phyloP scores from a whole-genome alignment of 2,113 vertebrate genomes.

The Oreochromis niloticus region DNA sequence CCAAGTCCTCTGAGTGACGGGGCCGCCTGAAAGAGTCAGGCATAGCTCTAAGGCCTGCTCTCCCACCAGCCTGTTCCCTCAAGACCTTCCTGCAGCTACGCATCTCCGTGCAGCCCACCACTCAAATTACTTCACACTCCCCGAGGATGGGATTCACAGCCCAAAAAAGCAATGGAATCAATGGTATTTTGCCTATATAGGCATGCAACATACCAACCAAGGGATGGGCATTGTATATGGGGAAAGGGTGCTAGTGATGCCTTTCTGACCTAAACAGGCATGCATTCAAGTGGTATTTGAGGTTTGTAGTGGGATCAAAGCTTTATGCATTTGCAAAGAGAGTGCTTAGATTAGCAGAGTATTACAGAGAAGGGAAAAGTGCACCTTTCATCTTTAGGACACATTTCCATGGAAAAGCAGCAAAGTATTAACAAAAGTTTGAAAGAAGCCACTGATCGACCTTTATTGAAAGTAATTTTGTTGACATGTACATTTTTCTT shows the following conservation, averaged over 20 bases:
- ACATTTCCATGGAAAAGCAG: neutral
- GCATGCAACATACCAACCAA: neutral
- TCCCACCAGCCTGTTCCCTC: constrained; percentile 4
- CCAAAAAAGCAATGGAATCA: neutral
- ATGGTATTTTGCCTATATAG: neutral
- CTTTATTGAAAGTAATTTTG: neutral
- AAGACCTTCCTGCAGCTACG: neutral
- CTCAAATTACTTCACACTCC: constrained; percentile 21
- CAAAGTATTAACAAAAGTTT: neutral
- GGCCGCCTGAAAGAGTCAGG: constrained; percentile 53
- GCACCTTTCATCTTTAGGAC: neutral
- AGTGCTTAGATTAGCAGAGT: neutral
- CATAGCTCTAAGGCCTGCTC: constrained; percentile 3
- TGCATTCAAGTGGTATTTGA: neutral
- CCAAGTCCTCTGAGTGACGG: constrained; percentile 68
- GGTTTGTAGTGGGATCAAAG: neutral
- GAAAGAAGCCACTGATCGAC: neutral
- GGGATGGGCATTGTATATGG: neutral
- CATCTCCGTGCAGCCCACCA: neutral
- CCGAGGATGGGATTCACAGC: neutral
- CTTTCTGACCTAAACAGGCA: neutral
- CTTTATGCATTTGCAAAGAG: neutral
- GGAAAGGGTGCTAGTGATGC: neutral
- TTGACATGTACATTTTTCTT: neutral
- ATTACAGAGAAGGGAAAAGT: neutral